phyloP scores from a whole-genome alignment of 1,140 invertebrate genomes.

The Thrips palmi region DNA sequence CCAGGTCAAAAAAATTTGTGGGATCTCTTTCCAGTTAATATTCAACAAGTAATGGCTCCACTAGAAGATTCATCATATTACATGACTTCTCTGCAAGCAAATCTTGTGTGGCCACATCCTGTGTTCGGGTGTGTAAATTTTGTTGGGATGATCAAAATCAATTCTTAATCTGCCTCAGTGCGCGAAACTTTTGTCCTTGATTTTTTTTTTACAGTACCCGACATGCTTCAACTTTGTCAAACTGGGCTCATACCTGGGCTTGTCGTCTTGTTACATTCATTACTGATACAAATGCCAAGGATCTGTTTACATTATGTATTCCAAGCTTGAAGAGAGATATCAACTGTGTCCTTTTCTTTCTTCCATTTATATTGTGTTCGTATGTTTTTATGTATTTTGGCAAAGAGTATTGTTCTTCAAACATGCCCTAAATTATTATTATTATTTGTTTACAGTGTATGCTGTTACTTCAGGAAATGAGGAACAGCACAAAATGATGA shows the following conservation, averaged over 20 bases:
- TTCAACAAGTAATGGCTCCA: constrained; percentile 16
- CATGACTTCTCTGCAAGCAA: too few species aligned
- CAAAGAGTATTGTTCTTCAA: not conserved
- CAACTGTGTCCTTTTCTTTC: constrained; percentile 44
- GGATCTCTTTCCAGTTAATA: constrained; percentile 13
- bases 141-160: too few species aligned
- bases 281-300: constrained; percentile 28
- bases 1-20: constrained; percentile 13
- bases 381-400: constrained; percentile 4
- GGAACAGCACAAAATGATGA: constrained; percentile 1
- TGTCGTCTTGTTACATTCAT: constrained; percentile 35
- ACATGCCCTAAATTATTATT: not conserved
- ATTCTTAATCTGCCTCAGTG: too few species aligned
- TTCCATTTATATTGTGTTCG: constrained; percentile 44
- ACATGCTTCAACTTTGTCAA: constrained; percentile 45
- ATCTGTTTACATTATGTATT: constrained; percentile 40
- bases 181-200: too few species aligned
- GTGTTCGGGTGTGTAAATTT: too few species aligned
- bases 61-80: constrained; percentile 10
- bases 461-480: constrained; percentile 4
- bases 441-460: constrained; percentile 9
- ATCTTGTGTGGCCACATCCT: too few species aligned
- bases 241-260: constrained; percentile 54
- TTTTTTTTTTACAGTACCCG: too few species aligned
- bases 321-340: constrained; percentile 48